Evolutionary conservation across 1,140 invertebrate genomes (phyloP), one percentile per base, ranked within the genome.

Genomic region (Diachasma alloeum): DNA sequence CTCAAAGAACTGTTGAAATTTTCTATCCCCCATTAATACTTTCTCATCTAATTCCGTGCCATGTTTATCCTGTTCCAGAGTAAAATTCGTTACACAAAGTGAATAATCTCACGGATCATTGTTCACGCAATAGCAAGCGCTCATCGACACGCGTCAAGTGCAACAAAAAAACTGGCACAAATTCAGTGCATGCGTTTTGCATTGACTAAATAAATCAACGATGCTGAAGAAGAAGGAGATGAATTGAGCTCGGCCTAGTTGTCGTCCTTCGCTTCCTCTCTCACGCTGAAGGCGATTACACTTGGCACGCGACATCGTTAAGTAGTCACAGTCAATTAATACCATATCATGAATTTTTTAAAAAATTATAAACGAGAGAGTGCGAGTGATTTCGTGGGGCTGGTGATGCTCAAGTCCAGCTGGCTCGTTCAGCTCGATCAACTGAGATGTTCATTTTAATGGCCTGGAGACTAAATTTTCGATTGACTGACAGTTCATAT

Each of bases 321-420:
- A 66, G 59, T 39, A 66, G 56, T 39, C 11, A 66, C 72, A 37
- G 72, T 74, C 72, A 74, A 74, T 75, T 75, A 75, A 13, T 31
- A 66, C 67, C 73, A 75, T 75, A 68, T 75, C 73, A 75, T 75
- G n/a, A 72, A 72, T 72, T 72, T 11, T 31, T 31, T 31, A 48
- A 39, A 72, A 22, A 70, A 39, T 37, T 70, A 11, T 13, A 48
- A 26, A 22, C 2, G 44, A 72, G 42, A 70, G 26, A 39, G 24
- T 36, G 36, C 24, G 26, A 69, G 31, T n/a, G 19, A 39, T 69
- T 69, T 69, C 36, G 31, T 31, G 31, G 15, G 17, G 15, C 10
- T 37, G 17, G 10, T 8, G 19, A 63, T 26, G 59, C 59, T 63
- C 59, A 63, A 63, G 11, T 63, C 24, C 13, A 63, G 59, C 24